phyloP scores from a whole-genome alignment of 1,140 invertebrate genomes.

The Drosophila mauritiana region DNA sequence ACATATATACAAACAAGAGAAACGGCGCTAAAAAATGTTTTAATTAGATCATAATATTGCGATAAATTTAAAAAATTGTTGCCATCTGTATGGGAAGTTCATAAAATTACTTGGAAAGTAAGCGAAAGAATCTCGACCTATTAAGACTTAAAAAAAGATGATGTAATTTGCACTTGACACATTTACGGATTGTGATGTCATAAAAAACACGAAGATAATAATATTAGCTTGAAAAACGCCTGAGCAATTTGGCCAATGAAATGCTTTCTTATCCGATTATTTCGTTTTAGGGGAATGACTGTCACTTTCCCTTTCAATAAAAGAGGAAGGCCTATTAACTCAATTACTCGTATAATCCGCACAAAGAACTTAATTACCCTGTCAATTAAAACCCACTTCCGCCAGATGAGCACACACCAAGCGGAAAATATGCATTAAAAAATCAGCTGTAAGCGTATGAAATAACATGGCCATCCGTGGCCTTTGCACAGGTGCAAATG shows the following conservation, averaged over 20 bases:
- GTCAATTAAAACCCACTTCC: not conserved
- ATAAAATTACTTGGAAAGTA: not conserved
- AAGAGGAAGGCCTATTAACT: constrained; percentile 1
- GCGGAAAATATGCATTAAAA: constrained; percentile 11
- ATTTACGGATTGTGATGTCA: too few relatives aligned
- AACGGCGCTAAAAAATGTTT: constrained; percentile 4
- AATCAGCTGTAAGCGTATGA: constrained; percentile 3
- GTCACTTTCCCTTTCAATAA: not conserved
- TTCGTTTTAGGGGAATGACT: not conserved
- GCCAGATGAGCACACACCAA: not conserved
- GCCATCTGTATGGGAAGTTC: not conserved
- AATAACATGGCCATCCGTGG: constrained; percentile 4
- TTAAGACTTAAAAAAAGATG: not conserved
- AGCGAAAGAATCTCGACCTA: not conserved
- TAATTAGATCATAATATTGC: constrained; percentile 1
- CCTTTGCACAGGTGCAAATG: constrained; percentile 18
- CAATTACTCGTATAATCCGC: constrained; percentile 14
- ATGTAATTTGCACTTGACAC: not conserved
- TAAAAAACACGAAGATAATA: too few relatives aligned
- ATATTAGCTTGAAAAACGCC: too few relatives aligned
- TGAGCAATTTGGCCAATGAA: not conserved
- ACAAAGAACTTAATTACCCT: constrained; percentile 13
- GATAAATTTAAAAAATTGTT: constrained; percentile 4
- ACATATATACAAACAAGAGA: constrained; percentile 1
- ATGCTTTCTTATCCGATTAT: not conserved